Evolutionary conservation across 2,888 invertebrate species (phyloP).

Genomic region (Spisula solida): DNA sequence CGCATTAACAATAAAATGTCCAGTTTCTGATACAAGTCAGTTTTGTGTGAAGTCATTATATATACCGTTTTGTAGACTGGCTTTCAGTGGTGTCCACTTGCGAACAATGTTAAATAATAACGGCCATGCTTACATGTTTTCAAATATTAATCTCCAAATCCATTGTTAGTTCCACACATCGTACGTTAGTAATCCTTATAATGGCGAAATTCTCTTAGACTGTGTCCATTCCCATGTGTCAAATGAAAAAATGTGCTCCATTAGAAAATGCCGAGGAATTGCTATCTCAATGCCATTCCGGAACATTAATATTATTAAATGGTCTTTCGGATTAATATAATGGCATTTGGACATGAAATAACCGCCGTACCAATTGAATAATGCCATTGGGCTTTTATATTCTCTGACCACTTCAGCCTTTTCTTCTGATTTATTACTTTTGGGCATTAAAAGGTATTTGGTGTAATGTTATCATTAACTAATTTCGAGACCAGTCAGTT

Average conservation of each 20-base stretch:
- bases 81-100: too few species aligned
- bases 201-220: not conserved
- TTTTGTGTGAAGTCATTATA: too few species aligned
- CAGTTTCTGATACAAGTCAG: too few species aligned
- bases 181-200: not conserved
- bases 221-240: conserved; percentile 13
- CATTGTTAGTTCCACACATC: not conserved
- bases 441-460: conserved; percentile 18
- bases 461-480: conserved; percentile 7
- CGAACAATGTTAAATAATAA: not conserved
- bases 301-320: conserved; percentile 30
- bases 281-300: conserved; percentile 1
- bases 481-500: not conserved
- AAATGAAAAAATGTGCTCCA: conserved; percentile 22
- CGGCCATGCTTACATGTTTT: not conserved
- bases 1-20: too few species aligned
- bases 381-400: conserved; percentile 19
- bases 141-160: not conserved
- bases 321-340: conserved; percentile 5
- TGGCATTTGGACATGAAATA: conserved; percentile 22
- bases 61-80: too few species aligned
- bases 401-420: conserved; percentile 7
- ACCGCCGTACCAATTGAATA: not conserved
- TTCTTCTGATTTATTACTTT: conserved; percentile 6
- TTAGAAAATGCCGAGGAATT: conserved; percentile 7